These are phyloP conservation scores for Herpailurus yagouaroundi DNA, from an alignment of 2,113 vertebrate species.

Conservation along the genomic window DNA sequence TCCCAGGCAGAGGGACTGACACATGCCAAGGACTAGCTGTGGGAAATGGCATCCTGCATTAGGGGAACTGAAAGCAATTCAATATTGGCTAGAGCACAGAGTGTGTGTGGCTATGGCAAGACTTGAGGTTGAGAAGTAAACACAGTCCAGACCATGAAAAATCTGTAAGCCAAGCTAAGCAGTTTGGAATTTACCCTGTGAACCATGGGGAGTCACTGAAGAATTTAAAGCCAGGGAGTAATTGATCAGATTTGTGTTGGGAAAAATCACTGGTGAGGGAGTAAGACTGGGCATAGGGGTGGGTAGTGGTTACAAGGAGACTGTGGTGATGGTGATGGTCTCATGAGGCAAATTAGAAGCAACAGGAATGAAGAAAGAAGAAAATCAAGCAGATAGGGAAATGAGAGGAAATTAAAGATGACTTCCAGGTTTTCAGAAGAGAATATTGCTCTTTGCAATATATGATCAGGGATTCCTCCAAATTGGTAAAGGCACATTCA, in stretches of 20 bases:
- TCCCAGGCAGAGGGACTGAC: not conserved
- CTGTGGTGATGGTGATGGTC: not conserved
- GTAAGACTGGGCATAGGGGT: not conserved
- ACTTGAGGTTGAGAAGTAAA: not conserved
- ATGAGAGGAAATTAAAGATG: not conserved
- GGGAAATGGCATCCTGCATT: not conserved
- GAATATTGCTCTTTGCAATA: not conserved
- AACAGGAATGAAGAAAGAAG: not conserved
- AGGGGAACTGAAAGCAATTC: constrained; percentile 64
- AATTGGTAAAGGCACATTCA: not conserved
- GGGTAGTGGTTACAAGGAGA: not conserved
- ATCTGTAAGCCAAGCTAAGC: constrained; percentile 1
- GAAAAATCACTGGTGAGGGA: not conserved
- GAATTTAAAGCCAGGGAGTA: not conserved
- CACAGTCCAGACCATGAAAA: constrained; percentile 9
- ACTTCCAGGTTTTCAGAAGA: not conserved
- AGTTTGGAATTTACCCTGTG: not conserved
- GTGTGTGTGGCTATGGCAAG: not conserved
- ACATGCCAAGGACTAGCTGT: not conserved
- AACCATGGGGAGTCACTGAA: not conserved
- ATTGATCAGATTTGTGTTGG: constrained; percentile 16
- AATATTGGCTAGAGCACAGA: not conserved
- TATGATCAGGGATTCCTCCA: not conserved
- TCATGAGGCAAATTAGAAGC: not conserved
- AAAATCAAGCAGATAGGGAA: constrained; percentile 12